A percentile compares a stretch with the other conserved stretches of the same genome.
Evolutionary conservation across 2,888 invertebrate species (phyloP).

Genomic region (Calephelis perditalis): DNA sequence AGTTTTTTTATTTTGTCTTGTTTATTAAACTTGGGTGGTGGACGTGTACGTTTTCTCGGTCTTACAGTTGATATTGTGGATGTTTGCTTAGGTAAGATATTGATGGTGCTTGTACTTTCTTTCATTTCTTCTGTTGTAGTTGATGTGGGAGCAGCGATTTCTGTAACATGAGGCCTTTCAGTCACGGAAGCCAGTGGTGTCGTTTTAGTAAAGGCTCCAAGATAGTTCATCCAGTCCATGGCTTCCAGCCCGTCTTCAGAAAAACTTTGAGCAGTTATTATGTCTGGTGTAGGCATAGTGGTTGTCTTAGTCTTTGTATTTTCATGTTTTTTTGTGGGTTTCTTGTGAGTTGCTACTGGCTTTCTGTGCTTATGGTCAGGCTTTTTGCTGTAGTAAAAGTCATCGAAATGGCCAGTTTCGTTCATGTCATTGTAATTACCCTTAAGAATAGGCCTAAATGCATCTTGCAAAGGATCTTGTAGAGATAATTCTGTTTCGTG

Average conservation of each 20-base stretch:
- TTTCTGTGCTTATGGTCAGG: slow-evolving; percentile 43
- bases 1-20: slow-evolving; percentile 58
- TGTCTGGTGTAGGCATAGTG: slow-evolving; percentile 47
- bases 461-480: slow-evolving; percentile 49
- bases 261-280: slow-evolving; percentile 49
- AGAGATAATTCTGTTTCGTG: slow-evolving; percentile 52
- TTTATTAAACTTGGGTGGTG: slow-evolving; percentile 56
- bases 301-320: slow-evolving; percentile 37
- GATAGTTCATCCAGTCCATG: slow-evolving; percentile 56
- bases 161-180: slow-evolving; percentile 34
- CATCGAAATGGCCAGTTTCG: slow-evolving; percentile 34
- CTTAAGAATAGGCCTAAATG: slow-evolving; percentile 60
- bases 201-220: slow-evolving; percentile 61
- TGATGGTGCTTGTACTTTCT: slow-evolving; percentile 16
- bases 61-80: slow-evolving; percentile 42
- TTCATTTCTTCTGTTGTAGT: slow-evolving; percentile 33
- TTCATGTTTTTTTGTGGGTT: slow-evolving; percentile 51
- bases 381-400: slow-evolving; percentile 35
- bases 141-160: slow-evolving; percentile 32
- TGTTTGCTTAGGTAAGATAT: slow-evolving; percentile 13
- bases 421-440: slow-evolving; percentile 39
- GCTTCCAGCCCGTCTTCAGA: slow-evolving; percentile 39
- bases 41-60: slow-evolving; percentile 58
- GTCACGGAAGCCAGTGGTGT: slow-evolving; percentile 57
- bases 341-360: slow-evolving; percentile 33